Conservation (phyloP, 2,113 vertebrate genomes). For the Thamnophis sirtalis region DNA sequence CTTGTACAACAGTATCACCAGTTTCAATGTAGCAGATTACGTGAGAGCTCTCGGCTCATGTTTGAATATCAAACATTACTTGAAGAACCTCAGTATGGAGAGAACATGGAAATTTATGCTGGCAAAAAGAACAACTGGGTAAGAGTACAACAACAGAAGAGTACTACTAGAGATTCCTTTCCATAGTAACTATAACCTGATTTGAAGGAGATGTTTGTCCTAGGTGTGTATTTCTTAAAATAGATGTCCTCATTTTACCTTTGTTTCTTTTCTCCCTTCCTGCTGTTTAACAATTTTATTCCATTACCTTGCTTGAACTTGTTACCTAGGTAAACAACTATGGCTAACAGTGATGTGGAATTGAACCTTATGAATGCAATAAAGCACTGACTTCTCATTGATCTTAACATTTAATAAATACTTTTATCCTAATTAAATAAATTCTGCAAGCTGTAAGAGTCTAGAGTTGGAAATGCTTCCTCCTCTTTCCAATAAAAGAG, state of each 20-base stretch:
- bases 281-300: neutral
- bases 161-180: slow-evolving; percentile 13
- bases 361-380: neutral
- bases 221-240: neutral
- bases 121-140: slow-evolving; percentile 98
- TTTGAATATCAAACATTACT: slow-evolving; percentile 96
- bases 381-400: neutral
- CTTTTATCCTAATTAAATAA: neutral
- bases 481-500: neutral
- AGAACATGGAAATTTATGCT: slow-evolving; percentile 94
- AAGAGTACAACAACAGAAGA: slow-evolving; percentile 9
- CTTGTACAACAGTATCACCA: slow-evolving; percentile 95
- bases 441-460: neutral
- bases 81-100: slow-evolving; percentile 88
- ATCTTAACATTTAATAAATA: neutral
- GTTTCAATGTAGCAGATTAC: slow-evolving; percentile 91
- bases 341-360: neutral
- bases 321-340: neutral
- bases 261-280: fast-evolving
- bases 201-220: neutral
- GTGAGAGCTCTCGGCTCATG: slow-evolving; percentile 93
- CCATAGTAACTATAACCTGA: slow-evolving; percentile 6
- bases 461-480: neutral
- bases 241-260: slow-evolving; percentile 3
- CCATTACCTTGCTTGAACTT: neutral